Evolutionary conservation across 2,797 vertebrate species (phyloP), one percentile per base, ranked within the genome.

Genomic region (Sphenodon punctatus): DNA sequence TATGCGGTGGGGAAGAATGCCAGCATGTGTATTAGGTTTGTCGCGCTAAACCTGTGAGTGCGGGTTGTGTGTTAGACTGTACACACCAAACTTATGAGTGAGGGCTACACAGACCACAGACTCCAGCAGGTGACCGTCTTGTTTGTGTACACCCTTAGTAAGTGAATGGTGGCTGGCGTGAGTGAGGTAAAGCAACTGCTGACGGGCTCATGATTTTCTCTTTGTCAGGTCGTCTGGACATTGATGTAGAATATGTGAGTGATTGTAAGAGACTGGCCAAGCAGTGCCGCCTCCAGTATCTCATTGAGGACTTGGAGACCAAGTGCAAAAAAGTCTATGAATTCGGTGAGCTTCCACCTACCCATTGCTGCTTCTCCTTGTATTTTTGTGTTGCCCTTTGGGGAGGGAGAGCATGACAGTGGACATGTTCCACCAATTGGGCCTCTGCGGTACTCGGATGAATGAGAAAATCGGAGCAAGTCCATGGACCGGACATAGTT

Each of bases 181-280:
- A 36, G 30, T 5, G 38, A 36, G 16, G 69, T 80, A 36, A 77
- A 85, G 79, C 41, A 38, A 5, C 32, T 78, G n/a, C 27, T 88
- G 39, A 61, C 25, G 72, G 70, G 15, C 14, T n/a, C 65, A 75
- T 45, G 66, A 36, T 8, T 2, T 78, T 72, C 4, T 42, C 15
- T 67, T 70, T 63, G 49, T 4, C 91, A 99, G 98, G 98, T 78
- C 95, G 97, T 45, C 94, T 99, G 89, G 97, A 99, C 80, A 95
- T 99, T 0, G 97, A 99, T 0, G 96, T 99, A 77, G 98, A 97
- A 80, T 97, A 99, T 2, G 96, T 99, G 53, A 97, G 95, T 36
- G 98, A 99, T 81, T 98, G 97, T 83, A 97, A 97, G 86, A 96
- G 98, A 67, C 94, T 99, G 66, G 98, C 98, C 79, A 99, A 98